Conservation (phyloP, 1,140 invertebrate genomes). For the Eufriesea mexicana region DNA sequence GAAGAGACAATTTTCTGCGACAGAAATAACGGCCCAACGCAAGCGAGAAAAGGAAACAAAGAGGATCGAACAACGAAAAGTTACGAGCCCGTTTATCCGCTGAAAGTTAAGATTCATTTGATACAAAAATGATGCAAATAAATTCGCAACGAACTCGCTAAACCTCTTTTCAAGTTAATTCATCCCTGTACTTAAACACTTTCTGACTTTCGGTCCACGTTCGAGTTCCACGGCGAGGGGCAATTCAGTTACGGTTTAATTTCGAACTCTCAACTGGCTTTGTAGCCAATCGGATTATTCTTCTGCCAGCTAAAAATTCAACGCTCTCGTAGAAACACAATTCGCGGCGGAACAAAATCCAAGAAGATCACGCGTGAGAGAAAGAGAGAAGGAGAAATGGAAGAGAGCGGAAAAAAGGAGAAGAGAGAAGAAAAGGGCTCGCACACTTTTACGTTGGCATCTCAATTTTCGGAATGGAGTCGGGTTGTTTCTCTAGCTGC, state of each 20-base stretch:
- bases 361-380: neutral
- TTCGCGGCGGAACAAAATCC: neutral
- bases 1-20: too few relatives aligned
- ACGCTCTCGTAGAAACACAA: constrained; percentile 3
- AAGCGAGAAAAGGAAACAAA: neutral
- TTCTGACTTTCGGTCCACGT: constrained; percentile 35
- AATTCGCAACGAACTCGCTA: neutral
- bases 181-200: constrained; percentile 13
- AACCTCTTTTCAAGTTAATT: constrained; percentile 27
- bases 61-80: neutral
- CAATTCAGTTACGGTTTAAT: constrained; percentile 41
- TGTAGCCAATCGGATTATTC: constrained; percentile 38
- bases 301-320: constrained; percentile 40
- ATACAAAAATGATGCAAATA: neutral
- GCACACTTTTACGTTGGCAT: neutral
- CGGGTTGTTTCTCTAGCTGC: neutral
- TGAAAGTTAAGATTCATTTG: neutral
- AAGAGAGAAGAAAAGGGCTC: neutral
- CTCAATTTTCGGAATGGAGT: constrained; percentile 23
- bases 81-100: neutral
- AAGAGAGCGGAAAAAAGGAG: too few relatives aligned
- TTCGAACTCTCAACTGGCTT: constrained; percentile 42
- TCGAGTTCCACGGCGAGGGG: neutral
- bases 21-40: neutral
- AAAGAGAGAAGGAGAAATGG: neutral